These are phyloP conservation scores for Furcula furcula DNA, from an alignment of 2,888 invertebrate genomes.

Conservation along the genomic window DNA sequence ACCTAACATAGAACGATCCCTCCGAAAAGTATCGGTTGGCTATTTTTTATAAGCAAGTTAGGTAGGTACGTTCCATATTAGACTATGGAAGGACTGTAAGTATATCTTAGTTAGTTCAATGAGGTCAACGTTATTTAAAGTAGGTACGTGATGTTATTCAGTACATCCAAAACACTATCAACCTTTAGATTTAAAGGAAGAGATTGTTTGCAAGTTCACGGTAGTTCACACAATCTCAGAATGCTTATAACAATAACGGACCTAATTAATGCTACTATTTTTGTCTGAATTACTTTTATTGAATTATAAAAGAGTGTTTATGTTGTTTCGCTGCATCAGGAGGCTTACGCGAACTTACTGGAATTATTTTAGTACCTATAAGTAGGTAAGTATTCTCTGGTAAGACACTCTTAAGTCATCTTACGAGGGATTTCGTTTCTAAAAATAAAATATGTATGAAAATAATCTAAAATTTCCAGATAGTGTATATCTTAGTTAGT, in stretches of 20 bases:
- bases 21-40: too few relatives aligned
- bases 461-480: too few relatives aligned
- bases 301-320: background rate
- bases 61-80: background rate
- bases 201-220: slow-evolving; percentile 55
- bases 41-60: background rate
- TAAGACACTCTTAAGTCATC: too few relatives aligned
- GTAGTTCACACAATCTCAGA: slow-evolving; percentile 32
- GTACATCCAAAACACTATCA: slow-evolving; percentile 20
- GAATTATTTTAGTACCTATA: too few relatives aligned
- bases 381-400: too few relatives aligned
- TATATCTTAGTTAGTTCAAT: slow-evolving; percentile 8
- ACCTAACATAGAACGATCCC: too few relatives aligned
- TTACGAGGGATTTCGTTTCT: too few relatives aligned
- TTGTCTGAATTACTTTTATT: slow-evolving; percentile 4
- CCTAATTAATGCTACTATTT: slow-evolving; percentile 7
- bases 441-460: too few relatives aligned
- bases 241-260: slow-evolving; percentile 7
- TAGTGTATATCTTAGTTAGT: too few relatives aligned
- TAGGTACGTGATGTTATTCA: slow-evolving; percentile 22
- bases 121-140: slow-evolving; percentile 12
- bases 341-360: background rate
- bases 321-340: background rate
- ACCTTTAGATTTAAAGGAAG: slow-evolving; percentile 46
- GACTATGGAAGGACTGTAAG: background rate